phyloP scores from a whole-genome alignment of 2,797 vertebrate genomes.

The Tachyglossus aculeatus region DNA sequence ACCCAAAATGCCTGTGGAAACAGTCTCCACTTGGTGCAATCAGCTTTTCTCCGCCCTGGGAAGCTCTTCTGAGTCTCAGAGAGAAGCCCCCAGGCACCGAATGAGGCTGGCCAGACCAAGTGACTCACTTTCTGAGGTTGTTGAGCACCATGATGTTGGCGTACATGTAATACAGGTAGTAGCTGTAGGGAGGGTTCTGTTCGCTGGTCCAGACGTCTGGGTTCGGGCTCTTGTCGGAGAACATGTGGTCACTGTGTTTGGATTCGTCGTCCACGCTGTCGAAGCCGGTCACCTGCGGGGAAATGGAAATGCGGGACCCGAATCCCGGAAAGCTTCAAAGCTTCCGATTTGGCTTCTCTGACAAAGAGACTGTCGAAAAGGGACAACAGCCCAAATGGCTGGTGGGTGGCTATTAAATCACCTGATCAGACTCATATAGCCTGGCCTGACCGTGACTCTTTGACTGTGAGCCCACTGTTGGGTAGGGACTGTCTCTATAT shows the following conservation, averaged over 20 bases:
- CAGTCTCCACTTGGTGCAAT: background rate
- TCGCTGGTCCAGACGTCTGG: conserved; percentile 89
- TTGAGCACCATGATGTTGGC: conserved; percentile 98
- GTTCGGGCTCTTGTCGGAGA: conserved; percentile 92
- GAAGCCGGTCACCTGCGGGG: conserved; percentile 89
- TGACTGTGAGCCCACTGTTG: too few species aligned
- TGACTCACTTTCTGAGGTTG: conserved; percentile 89
- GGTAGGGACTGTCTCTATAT: too few species aligned
- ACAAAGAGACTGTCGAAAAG: too few species aligned
- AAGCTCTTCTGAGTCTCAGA: too few species aligned
- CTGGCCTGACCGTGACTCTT: too few species aligned
- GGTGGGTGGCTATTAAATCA: too few species aligned
- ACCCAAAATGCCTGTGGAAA: background rate
- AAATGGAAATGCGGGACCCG: background rate
- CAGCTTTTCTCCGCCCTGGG: too few species aligned
- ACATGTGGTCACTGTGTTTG: conserved; percentile 96
- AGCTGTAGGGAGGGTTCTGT: conserved; percentile 94
- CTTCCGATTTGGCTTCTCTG: background rate
- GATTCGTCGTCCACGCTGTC: conserved; percentile 98
- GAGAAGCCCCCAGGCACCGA: background rate
- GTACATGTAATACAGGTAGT: conserved; percentile 98
- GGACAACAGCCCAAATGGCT: too few species aligned
- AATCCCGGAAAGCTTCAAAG: background rate
- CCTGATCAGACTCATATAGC: too few species aligned
- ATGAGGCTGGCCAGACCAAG: background rate